Evolutionary conservation across 2,113 vertebrate genomes (phyloP), one percentile per base, ranked within the genome.

Genomic region (Motacilla tschutschensis): DNA sequence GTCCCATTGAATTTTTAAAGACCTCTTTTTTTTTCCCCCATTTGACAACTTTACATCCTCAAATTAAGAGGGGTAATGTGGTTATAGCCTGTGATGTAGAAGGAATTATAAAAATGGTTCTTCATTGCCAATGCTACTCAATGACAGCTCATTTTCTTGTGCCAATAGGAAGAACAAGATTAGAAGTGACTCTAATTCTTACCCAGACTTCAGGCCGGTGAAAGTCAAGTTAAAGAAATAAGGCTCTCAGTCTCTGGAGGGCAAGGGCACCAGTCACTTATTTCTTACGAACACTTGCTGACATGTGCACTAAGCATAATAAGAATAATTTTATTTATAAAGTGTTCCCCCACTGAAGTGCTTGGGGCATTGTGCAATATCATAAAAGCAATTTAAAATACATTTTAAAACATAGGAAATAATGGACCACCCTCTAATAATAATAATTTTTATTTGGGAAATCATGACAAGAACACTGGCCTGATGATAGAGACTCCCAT

Each of bases 71-170:
- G 40, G 63, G 46, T 59, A 85, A 87, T 55, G 36, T 83, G 54
- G 85, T 87, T 94, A 87, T 36, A 90, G 41, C 54, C 44, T 80
- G 74, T 65, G 62, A 83, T 89, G 72, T 82, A 90, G 86, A 93
- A 79, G 67, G 89, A 95, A 95, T 94, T 95, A 95, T 65, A 93
- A 91, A 96, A 95, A 91, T 91, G 88, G 89, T 66, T 93, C 83
- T 91, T 95, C 69, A 38, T 54, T 90, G 82, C 91, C 71, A 87
- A 40, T 76, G 78, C 50, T 88, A 80, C 40, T 93, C 94, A 94
- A 87, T 92, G 95, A 94, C 94, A 95, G 90, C 92, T 94, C 87
- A 93, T 95, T 96, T 95, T 93, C 94, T 92, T 94, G 86, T 90
- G 94, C 93, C 95, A 95, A 79, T 95, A 92, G 83, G 89, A 95